These are phyloP conservation scores for Ciconia boyciana DNA, from an alignment of 2,113 vertebrate species.

Conservation along the genomic window DNA sequence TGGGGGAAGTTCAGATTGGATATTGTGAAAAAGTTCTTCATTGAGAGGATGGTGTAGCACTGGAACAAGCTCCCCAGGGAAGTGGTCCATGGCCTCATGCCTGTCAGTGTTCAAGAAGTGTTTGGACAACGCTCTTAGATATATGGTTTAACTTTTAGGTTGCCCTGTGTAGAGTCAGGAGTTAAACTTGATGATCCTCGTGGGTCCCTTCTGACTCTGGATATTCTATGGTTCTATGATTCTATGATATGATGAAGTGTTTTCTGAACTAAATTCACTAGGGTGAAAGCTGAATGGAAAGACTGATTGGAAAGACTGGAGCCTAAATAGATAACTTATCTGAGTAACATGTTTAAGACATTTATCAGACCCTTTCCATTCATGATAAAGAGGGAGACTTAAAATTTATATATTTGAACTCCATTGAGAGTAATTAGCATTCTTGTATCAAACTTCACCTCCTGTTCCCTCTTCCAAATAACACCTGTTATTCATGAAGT, in stretches of 20 bases:
- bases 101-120: not conserved
- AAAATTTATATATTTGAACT: not conserved
- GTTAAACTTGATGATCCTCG: not conserved
- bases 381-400: not conserved
- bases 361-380: not conserved
- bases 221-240: not conserved
- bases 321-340: not conserved
- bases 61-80: not conserved
- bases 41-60: not conserved
- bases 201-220: not conserved
- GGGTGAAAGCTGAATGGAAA: not conserved
- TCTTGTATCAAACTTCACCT: not conserved
- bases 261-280: not conserved
- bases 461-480: not conserved
- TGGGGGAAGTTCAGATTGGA: not conserved
- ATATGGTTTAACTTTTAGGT: not conserved
- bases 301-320: not conserved
- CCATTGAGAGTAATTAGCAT: not conserved
- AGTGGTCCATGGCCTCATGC: too few relatives aligned
- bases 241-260: not conserved
- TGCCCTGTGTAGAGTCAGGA: not conserved
- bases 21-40: not conserved
- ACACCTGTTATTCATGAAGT: not conserved
- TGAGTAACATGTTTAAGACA: not conserved
- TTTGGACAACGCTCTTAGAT: fast-evolving